Base-by-base conservation (phyloP, 2,797 vertebrate species). In the Pygocentrus nattereri region DNA sequence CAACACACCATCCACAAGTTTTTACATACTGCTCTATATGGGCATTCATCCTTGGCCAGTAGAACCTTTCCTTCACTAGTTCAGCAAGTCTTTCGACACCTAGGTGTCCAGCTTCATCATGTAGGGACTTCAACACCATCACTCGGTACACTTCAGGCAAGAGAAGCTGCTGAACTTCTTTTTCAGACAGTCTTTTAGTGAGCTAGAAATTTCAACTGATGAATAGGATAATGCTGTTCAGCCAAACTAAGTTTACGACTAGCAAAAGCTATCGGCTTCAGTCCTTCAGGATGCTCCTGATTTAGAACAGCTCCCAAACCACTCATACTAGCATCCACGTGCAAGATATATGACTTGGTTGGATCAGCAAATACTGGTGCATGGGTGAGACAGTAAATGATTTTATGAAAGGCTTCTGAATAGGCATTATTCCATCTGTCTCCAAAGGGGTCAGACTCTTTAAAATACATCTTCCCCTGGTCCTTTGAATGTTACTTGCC, bases 371-470 rank as follows among this genome's bases (percentile, higher is more conserved):
- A 82, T 8, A 85, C 80, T 1, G 76, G 84, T 0, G 65, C 76
- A 61, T 82, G 44, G 1, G 61, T 80, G 4, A 81, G 77, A n/a
- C 78, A 83, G 15, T 78, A 19, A 16, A 83, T 74, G 1, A 85
- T 31, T 16, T 38, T 23, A 0, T 56, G n/a, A 13, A 82, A 87
- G 2, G 79, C 82, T 0, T 74, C 21, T 0, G 59, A 25, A 16
- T 84, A 84, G 3, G 0, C 0, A 0, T 73, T 0, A 13, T 79
- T 75, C 71, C 76, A 82, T 5, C 21, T 21, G 0, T 72, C 75
- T 16, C 34, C 25, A 21, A 84, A 82, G 0, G 71, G 79, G 5
- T 81, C 78, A 1, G 64, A 18, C 5, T 71, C 44, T 47, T 76
- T 84, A 4, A 56, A 30, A 6, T 80, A 18, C 0, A 18, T 34